phyloP scores from a whole-genome alignment of 23 tunicate species.

The Trididemnum miniatum region DNA sequence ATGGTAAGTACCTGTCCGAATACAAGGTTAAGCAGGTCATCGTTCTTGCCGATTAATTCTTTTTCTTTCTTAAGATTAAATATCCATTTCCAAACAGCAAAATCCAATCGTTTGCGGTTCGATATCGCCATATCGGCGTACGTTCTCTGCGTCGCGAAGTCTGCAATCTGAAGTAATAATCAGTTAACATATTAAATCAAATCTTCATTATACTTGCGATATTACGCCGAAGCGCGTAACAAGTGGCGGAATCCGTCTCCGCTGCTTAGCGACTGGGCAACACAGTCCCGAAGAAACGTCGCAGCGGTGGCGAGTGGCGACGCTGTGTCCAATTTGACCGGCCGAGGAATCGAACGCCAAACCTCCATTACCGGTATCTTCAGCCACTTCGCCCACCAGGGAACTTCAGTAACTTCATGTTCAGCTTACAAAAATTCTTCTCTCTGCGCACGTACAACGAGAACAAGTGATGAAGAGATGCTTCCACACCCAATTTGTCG shows the following conservation, averaged over 20 bases:
- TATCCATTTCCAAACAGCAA: conserved; percentile 67
- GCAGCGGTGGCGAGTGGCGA: too few relatives aligned
- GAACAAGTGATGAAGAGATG: conserved; percentile 27
- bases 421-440: conserved; percentile 78
- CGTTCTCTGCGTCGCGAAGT: conserved; percentile 43
- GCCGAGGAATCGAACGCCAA: too few relatives aligned
- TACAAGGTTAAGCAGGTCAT: background rate
- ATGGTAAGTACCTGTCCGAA: conserved; percentile 61
- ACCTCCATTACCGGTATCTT: too few relatives aligned
- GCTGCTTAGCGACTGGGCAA: too few relatives aligned
- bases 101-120: conserved; percentile 54
- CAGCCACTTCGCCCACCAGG: too few relatives aligned
- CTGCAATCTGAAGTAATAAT: conserved; percentile 62
- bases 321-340: too few relatives aligned
- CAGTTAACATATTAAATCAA: too few relatives aligned
- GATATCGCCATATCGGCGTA: conserved; percentile 33
- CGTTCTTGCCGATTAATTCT: conserved; percentile 16
- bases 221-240: too few relatives aligned
- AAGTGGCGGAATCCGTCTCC: too few relatives aligned
- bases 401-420: too few relatives aligned
- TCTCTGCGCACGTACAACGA: conserved; percentile 38
- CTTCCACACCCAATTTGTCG: conserved; percentile 40
- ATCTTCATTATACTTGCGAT: too few relatives aligned
- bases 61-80: conserved; percentile 50
- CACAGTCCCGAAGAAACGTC: too few relatives aligned